Percentiles rank a stretch among this genome's conserved stretches.
Evolutionary conservation across 2,113 vertebrate species (phyloP).

Genomic region (Scomber scombrus): DNA sequence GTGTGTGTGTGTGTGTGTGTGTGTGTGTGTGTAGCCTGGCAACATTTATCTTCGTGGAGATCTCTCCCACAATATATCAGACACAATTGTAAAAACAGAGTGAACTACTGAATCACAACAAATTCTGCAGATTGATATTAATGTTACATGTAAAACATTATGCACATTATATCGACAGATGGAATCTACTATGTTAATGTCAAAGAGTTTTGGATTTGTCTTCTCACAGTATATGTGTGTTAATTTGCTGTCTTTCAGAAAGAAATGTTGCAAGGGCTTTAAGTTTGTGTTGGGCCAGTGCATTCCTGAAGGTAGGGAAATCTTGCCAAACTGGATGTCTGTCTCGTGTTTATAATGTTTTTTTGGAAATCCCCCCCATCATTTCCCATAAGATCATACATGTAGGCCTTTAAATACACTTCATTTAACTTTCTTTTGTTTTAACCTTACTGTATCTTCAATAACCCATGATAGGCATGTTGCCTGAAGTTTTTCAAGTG

Average conservation of each 20-base stretch:
- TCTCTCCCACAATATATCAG: constrained; percentile 53
- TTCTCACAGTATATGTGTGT: constrained; percentile 13
- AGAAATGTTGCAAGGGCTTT: constrained; percentile 97
- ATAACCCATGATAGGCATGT: constrained; percentile 3
- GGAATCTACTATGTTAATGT: constrained; percentile 9
- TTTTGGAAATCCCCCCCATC: constrained; percentile 24
- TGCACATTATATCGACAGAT: neutral
- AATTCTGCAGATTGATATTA: neutral
- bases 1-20: constrained; percentile 7
- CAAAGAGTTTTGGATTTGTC: constrained; percentile 6
- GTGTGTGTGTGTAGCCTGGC: constrained; percentile 8
- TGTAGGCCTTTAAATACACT: neutral
- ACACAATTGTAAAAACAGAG: constrained; percentile 46
- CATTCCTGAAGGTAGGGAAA: constrained; percentile 96
- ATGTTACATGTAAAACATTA: constrained; percentile 6
- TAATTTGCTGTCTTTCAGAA: constrained; percentile 88
- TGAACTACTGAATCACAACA: neutral
- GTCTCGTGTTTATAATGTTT: constrained; percentile 46
- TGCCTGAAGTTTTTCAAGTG: too few species aligned
- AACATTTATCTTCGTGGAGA: constrained; percentile 6
- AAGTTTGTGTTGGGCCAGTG: constrained; percentile 98
- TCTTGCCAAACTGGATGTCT: constrained; percentile 21
- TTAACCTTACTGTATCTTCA: constrained; percentile 30
- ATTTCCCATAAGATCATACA: constrained; percentile 22
- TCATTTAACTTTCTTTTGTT: constrained; percentile 23